Percentiles rank a stretch among this genome's conserved stretches.
phyloP scores from a whole-genome alignment of 2,113 vertebrate species.

The Thamnophis sirtalis region DNA sequence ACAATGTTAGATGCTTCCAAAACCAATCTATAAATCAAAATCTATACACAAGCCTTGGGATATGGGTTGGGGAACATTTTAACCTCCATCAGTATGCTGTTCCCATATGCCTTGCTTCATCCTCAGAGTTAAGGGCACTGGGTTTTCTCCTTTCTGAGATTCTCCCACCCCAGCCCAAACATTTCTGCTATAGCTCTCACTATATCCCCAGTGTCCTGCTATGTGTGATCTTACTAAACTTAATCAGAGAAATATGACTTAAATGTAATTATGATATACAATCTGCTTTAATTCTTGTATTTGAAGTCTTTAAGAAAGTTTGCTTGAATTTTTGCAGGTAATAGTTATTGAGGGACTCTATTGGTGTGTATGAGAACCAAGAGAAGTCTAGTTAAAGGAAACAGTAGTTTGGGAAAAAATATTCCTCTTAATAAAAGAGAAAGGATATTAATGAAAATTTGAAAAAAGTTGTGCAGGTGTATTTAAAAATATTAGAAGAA shows the following conservation, averaged over 20 bases:
- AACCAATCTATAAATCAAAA: not conserved
- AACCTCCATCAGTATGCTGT: not conserved
- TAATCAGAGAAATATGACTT: not conserved
- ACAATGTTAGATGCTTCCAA: not conserved
- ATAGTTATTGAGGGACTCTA: not conserved
- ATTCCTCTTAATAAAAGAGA: constrained; percentile 12
- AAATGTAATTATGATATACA: not conserved
- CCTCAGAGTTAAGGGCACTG: not conserved
- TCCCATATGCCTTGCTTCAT: not conserved
- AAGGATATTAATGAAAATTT: not conserved
- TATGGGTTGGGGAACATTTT: not conserved
- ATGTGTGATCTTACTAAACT: not conserved
- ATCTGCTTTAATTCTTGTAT: not conserved
- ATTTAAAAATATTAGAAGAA: not conserved
- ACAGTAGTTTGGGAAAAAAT: not conserved
- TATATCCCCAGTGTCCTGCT: not conserved
- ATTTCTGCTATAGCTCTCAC: not conserved
- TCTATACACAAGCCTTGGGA: not conserved
- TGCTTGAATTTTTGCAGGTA: not conserved
- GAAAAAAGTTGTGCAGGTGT: not conserved
- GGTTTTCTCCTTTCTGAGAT: not conserved
- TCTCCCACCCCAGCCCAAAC: not conserved
- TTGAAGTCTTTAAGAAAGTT: not conserved
- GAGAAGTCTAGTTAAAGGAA: not conserved
- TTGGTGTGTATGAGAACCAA: not conserved